Percentiles rank a stretch among this genome's conserved stretches.
phyloP scores from a whole-genome alignment of 2,888 invertebrate genomes.

The Camponotus fellah region DNA sequence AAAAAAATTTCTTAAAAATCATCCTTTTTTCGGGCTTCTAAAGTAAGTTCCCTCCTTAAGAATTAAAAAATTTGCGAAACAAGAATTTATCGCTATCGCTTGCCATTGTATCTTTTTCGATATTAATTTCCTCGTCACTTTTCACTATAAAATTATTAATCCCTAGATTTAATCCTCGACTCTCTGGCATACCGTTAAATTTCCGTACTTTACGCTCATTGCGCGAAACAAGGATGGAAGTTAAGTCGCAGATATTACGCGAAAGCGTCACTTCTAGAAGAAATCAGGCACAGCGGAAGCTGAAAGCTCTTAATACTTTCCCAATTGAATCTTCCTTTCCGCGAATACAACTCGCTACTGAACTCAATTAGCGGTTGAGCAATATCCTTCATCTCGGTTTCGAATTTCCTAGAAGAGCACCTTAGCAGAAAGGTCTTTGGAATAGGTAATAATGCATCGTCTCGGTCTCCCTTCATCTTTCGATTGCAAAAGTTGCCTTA shows the following conservation, averaged over 20 bases:
- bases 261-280: background rate
- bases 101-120: background rate
- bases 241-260: constrained; percentile 10
- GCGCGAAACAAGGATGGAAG: background rate
- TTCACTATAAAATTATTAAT: background rate
- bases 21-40: too few species aligned
- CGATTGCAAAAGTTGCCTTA: constrained; percentile 26
- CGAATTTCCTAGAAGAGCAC: background rate
- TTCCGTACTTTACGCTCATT: constrained; percentile 24
- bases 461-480: background rate
- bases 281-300: constrained; percentile 27
- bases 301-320: constrained; percentile 62
- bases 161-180: constrained; percentile 1
- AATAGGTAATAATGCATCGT: constrained; percentile 39
- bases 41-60: too few species aligned
- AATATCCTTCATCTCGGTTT: constrained; percentile 22
- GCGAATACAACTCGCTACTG: constrained; percentile 20
- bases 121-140: background rate
- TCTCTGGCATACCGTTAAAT: background rate
- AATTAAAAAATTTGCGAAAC: background rate
- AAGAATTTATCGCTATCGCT: background rate
- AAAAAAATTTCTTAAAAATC: background rate
- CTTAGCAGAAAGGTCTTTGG: background rate
- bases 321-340: constrained; percentile 64
- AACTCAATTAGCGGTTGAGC: constrained; percentile 51